Percentiles rank a stretch among this genome's conserved stretches.
Conservation (phyloP, 2,113 vertebrate species). For the Corydoras maculifer region DNA sequence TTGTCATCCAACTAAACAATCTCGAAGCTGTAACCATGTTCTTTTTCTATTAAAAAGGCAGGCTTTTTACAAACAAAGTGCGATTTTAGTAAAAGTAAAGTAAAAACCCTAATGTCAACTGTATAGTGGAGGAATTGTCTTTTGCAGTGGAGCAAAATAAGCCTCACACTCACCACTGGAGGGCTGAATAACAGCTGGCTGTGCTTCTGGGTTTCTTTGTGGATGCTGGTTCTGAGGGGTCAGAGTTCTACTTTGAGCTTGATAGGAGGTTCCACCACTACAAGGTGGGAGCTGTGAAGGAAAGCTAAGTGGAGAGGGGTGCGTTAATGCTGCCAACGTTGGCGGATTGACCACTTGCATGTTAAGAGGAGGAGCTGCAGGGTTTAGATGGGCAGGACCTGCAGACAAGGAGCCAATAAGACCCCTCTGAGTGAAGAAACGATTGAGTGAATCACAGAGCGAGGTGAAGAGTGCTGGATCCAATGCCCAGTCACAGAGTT, state of each 20-base stretch:
- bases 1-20: no score
- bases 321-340: conserved; percentile 57
- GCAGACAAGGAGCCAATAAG: conserved; percentile 57
- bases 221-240: conserved; percentile 48
- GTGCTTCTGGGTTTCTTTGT: conserved; percentile 48
- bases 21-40: no score
- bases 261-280: conserved; percentile 39
- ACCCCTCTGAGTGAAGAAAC: conserved; percentile 69
- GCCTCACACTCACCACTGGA: conserved; percentile 46
- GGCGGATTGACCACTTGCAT: conserved; percentile 36
- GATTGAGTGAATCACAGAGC: conserved; percentile 73
- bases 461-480: conserved; percentile 66
- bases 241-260: conserved; percentile 48
- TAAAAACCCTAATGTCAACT: no score
- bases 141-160: no score
- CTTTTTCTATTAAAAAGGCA: no score
- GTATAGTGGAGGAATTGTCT: no score
- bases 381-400: conserved; percentile 46
- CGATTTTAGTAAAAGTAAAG: no score
- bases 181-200: conserved; percentile 41
- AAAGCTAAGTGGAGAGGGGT: conserved; percentile 62
- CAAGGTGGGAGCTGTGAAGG: conserved; percentile 33
- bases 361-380: conserved; percentile 39
- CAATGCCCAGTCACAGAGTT: conserved; percentile 69
- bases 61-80: no score